Evolutionary conservation across 2,113 vertebrate species (phyloP), one percentile per base, ranked within the genome.

Genomic region (Proteles cristata): DNA sequence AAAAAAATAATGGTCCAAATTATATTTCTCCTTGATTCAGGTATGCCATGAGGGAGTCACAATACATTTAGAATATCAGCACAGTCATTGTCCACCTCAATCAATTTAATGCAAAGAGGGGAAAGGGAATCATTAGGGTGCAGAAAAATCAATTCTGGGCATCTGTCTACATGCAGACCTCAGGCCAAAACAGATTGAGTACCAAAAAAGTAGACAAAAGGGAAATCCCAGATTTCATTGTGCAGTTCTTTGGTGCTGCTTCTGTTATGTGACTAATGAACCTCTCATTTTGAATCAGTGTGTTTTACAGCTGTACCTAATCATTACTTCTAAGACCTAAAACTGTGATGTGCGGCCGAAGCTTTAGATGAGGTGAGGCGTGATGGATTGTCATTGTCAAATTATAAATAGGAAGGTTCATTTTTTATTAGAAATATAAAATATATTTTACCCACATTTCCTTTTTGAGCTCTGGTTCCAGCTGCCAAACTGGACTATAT

Each of bases 131-230:
- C 95, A 98, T 98, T 98, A 98, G 87, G 86, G 87, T 53, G 63
- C 65, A 94, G 89, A 95, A 95, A 97, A 98, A 98, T 98, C 98
- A 98, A 43, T 98, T 95, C 96, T 61, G 73, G 45, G 50, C 97
- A 97, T 98, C 98, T 98, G 93, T 98, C 97, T 98, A 92, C 97
- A 80, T 96, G 94, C 66, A 98, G 97, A 98, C 98, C 97, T 98
- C 95, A 92, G 98, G 98, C 98, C 97, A 98, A 98, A 98, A 97
- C 74, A 98, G 96, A 98, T 81, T 98, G 97, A 97, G 95, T 92
- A 98, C 94, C 63, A 93, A 97, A 96, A 96, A 98, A 98, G 84
- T 84, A 98, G 97, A 90, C 98, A 98, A 98, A 98, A 98, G 98
- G 97, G 95, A 98, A 98, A 98, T 97, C 97, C 93, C 83, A 19